Evolutionary conservation across 2,113 vertebrate genomes (phyloP).

Genomic region (Leptosomus discolor): DNA sequence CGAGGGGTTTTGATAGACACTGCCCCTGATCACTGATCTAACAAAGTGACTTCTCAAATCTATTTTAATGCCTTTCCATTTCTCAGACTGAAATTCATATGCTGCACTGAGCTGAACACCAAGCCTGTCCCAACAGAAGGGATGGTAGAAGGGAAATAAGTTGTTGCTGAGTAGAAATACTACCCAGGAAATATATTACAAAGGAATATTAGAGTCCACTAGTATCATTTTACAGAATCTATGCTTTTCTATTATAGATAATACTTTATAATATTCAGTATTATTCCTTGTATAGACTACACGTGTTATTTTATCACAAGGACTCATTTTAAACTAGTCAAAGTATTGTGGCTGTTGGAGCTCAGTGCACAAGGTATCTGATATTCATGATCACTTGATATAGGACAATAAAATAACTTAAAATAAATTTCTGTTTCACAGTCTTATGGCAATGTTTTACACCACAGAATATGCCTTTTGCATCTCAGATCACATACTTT

Average conservation of each 20-base stretch:
- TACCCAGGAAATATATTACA: slow-evolving; percentile 12
- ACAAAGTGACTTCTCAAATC: not conserved
- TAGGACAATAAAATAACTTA: not conserved
- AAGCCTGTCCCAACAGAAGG: not conserved
- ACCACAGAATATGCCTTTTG: not conserved
- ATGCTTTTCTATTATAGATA: not conserved
- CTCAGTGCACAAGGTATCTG: not conserved
- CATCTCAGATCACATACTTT: not conserved
- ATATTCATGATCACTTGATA: not conserved
- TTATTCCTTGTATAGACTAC: not conserved
- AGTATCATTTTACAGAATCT: slow-evolving; percentile 16
- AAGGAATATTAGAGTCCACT: not conserved
- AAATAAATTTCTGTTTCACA: not conserved
- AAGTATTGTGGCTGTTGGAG: not conserved
- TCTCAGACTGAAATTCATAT: not conserved
- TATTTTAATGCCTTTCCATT: not conserved
- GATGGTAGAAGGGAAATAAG: not conserved
- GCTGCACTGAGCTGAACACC: not conserved
- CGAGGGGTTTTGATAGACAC: not conserved
- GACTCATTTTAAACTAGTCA: not conserved
- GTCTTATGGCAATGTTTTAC: not conserved
- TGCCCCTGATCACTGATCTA: not conserved
- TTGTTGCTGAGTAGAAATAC: not conserved
- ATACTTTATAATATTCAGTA: not conserved
- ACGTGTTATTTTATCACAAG: slow-evolving; percentile 29